Percentiles rank a stretch among this genome's conserved stretches.
These are phyloP conservation scores for Zele albiditarsus DNA, from an alignment of 2,888 invertebrate species.

Conservation along the genomic window DNA sequence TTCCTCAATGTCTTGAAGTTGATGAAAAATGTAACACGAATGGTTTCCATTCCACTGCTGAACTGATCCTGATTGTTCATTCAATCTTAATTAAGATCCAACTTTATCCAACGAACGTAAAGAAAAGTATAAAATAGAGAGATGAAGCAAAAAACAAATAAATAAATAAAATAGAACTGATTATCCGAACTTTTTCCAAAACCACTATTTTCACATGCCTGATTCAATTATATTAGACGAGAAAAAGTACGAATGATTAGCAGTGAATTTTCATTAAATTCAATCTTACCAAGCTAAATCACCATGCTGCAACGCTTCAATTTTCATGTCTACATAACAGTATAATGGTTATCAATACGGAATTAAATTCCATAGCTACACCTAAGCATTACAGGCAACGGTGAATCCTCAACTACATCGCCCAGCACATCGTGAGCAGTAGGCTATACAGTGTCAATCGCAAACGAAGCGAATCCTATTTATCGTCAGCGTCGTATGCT, in stretches of 20 bases:
- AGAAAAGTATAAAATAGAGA: background rate
- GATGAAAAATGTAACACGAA: background rate
- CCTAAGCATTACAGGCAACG: background rate
- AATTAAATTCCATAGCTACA: background rate
- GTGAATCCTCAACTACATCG: background rate
- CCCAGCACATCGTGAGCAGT: background rate
- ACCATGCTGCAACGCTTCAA: background rate
- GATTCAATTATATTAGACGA: background rate
- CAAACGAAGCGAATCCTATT: conserved; percentile 27
- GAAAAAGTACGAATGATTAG: background rate
- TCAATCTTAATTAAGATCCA: background rate
- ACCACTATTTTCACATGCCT: background rate
- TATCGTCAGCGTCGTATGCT: conserved; percentile 12
- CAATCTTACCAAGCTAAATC: background rate
- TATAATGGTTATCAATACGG: background rate
- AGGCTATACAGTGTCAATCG: conserved; percentile 9
- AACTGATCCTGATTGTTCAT: background rate
- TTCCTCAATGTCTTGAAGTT: background rate
- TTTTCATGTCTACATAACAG: background rate
- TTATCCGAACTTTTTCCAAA: background rate
- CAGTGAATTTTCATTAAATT: background rate
- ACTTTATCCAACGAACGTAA: background rate
- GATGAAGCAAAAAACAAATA: background rate
- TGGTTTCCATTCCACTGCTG: background rate
- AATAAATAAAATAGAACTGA: background rate